phyloP scores from a whole-genome alignment of 1,140 invertebrate species.

The Pararge aegeria region DNA sequence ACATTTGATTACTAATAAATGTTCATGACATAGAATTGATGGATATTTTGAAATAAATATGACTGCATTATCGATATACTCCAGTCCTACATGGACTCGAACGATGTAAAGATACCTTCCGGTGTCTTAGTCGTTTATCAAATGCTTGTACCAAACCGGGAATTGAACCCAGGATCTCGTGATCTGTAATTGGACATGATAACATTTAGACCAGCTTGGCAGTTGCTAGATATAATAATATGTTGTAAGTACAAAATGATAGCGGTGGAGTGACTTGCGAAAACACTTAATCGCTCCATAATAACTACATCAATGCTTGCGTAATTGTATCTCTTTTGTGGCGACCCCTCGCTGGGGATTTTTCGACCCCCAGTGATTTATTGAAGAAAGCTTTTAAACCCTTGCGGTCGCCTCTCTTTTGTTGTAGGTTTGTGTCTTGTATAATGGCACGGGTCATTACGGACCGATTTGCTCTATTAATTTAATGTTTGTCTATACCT shows the following conservation, averaged over 20 bases:
- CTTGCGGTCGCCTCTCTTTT: conserved; percentile 24
- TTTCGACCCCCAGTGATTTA: conserved; percentile 13
- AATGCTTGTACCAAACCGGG: too few species aligned
- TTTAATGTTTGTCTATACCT: conserved; percentile 26
- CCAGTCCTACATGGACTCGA: too few species aligned
- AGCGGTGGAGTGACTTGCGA: conserved; percentile 35
- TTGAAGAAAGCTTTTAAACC: conserved; percentile 15
- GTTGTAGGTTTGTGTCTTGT: conserved; percentile 38
- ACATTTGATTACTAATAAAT: too few species aligned
- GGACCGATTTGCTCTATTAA: conserved; percentile 33
- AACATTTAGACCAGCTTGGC: too few species aligned
- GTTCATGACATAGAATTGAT: too few species aligned
- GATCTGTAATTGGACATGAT: too few species aligned
- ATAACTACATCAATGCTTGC: conserved; percentile 53
- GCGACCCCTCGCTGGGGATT: conserved; percentile 31
- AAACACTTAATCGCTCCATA: conserved; percentile 44
- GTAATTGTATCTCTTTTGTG: conserved; percentile 54
- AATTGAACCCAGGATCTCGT: too few species aligned
- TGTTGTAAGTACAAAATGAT: not conserved
- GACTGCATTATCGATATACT: too few species aligned
- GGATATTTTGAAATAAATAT: too few species aligned
- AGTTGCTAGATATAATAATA: too few species aligned
- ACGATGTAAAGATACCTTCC: too few species aligned
- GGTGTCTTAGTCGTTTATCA: too few species aligned
- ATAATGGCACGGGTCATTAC: conserved; percentile 34